These are phyloP conservation scores for Peromyscus polionotus DNA, from an alignment of 2,113 vertebrate genomes.

Conservation along the genomic window DNA sequence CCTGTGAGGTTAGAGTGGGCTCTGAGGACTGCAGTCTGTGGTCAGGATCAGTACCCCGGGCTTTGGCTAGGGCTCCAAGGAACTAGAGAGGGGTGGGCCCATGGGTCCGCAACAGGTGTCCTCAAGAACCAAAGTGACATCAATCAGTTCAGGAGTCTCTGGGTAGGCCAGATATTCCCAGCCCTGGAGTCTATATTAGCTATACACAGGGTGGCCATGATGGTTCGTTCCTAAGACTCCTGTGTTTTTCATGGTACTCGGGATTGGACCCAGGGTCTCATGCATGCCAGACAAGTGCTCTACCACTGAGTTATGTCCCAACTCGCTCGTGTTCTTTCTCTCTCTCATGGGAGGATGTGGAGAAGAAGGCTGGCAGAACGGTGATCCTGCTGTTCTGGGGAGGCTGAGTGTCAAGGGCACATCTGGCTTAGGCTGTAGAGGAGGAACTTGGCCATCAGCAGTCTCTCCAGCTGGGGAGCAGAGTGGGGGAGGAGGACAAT, in stretches of 20 bases:
- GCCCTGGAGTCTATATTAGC: not conserved
- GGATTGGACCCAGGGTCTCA: not conserved
- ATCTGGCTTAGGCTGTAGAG: not conserved
- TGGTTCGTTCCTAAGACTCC: not conserved
- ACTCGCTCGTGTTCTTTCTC: not conserved
- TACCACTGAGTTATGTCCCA: not conserved
- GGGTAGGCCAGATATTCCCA: not conserved
- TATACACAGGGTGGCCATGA: not conserved
- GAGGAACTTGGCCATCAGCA: conserved; percentile 10
- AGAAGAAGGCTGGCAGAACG: not conserved
- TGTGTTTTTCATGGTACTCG: not conserved
- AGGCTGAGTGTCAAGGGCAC: not conserved
- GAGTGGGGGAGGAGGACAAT: conserved; percentile 17
- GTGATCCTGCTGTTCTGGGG: not conserved
- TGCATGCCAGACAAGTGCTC: not conserved
- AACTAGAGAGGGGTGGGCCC: not conserved
- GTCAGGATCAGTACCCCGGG: not conserved
- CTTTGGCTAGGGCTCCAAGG: not conserved
- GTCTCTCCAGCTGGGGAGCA: conserved; percentile 48
- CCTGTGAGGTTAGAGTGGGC: not conserved
- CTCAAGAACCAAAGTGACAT: conserved; percentile 4
- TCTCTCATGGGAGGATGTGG: not conserved
- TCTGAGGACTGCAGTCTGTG: not conserved
- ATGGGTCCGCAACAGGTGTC: not conserved
- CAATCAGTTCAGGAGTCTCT: not conserved